phyloP scores from a whole-genome alignment of 1,140 invertebrate species.

The Stenopsyche tienmushanensis region DNA sequence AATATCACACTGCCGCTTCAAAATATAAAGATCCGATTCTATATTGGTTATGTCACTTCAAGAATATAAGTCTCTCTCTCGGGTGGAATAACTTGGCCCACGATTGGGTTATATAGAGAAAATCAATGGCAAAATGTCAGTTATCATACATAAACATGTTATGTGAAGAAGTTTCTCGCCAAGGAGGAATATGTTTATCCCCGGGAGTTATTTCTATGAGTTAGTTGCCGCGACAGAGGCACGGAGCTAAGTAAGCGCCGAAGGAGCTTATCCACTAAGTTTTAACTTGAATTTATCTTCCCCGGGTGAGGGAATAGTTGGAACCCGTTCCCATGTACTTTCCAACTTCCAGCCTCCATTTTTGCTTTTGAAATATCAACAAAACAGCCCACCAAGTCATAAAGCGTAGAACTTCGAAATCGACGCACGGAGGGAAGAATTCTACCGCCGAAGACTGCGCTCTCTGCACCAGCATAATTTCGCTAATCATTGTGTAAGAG shows the following conservation, averaged over 20 bases:
- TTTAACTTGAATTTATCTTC: constrained; percentile 35
- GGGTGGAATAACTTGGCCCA: no score
- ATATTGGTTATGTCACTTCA: no score
- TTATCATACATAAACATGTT: constrained; percentile 3
- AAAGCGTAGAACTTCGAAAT: neutral
- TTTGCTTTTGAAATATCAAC: neutral
- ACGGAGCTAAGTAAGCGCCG: constrained; percentile 24
- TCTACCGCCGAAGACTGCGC: neutral
- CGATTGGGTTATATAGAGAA: no score
- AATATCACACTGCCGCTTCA: no score
- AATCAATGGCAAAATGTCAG: constrained; percentile 10
- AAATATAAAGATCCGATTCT: no score
- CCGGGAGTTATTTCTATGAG: constrained; percentile 24
- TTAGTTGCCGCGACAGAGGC: constrained; percentile 18
- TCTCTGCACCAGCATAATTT: no score
- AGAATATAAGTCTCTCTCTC: no score
- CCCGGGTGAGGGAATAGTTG: constrained; percentile 3
- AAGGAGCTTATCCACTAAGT: constrained; percentile 33
- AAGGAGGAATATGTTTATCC: constrained; percentile 30
- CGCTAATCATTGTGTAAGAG: neutral
- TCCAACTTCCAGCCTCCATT: neutral
- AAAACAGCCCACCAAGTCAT: no score
- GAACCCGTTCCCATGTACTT: neutral
- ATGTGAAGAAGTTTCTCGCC: constrained; percentile 15
- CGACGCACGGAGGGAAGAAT: neutral